These are phyloP conservation scores for Oscheius sp. DNA, from an alignment of 1,140 invertebrate genomes.

Conservation along the genomic window DNA sequence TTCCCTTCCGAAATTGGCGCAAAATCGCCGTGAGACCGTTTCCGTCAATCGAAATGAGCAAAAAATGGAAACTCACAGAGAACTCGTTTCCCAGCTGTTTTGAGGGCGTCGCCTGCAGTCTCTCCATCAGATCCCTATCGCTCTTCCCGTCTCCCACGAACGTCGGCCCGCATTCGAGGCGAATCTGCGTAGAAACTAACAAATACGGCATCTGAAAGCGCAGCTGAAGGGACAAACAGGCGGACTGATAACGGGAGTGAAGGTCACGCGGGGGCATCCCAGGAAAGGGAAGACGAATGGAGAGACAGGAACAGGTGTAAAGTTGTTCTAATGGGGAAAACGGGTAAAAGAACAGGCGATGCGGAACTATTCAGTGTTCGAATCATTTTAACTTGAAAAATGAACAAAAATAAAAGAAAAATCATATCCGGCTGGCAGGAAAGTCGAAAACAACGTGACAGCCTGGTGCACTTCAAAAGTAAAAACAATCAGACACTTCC, in stretches of 20 bases:
- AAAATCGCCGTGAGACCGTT: not conserved
- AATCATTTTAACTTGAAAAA: too few species aligned
- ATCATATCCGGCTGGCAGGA: too few species aligned
- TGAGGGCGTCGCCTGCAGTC: conserved; percentile 11
- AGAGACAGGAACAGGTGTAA: too few species aligned
- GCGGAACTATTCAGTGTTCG: too few species aligned
- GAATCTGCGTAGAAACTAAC: conserved; percentile 30
- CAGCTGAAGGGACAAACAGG: not conserved
- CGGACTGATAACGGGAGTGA: conserved; percentile 12
- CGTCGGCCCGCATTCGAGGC: conserved; percentile 30
- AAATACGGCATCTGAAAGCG: conserved; percentile 16
- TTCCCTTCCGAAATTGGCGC: not conserved
- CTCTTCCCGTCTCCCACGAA: conserved; percentile 29
- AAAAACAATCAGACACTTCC: too few species aligned
- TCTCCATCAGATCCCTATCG: conserved; percentile 17
- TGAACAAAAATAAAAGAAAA: too few species aligned
- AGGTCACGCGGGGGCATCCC: too few species aligned
- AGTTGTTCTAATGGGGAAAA: too few species aligned
- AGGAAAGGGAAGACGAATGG: too few species aligned
- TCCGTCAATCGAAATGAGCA: not conserved
- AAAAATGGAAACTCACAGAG: conserved; percentile 1
- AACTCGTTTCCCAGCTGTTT: conserved; percentile 33
- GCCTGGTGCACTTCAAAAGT: too few species aligned
- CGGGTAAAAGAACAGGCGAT: too few species aligned
- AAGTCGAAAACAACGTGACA: too few species aligned